Percentiles rank a stretch among this genome's conserved stretches.
Evolutionary conservation across 2,113 vertebrate species (phyloP).

Genomic region (Menidia beryllina): DNA sequence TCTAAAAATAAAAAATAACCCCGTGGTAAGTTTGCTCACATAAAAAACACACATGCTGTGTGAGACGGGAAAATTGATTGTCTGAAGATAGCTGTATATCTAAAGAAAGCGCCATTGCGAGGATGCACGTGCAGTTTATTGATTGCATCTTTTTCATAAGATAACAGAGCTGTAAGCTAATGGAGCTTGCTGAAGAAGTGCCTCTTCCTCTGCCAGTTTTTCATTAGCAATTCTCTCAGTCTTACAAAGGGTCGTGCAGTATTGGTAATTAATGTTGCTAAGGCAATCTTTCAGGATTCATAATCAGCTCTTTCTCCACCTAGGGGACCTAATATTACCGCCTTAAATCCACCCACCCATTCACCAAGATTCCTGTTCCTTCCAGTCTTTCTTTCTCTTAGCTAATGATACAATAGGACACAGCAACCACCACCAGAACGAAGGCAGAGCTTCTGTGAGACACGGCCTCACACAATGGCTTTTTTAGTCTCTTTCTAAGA

Average conservation of each 20-base stretch:
- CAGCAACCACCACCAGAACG: conserved; percentile 55
- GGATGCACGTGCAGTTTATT: conserved; percentile 46
- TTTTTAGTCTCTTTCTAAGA: too few species aligned
- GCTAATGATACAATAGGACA: conserved; percentile 58
- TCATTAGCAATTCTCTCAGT: conserved; percentile 58
- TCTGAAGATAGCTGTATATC: conserved; percentile 29
- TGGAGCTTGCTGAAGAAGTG: conserved; percentile 51
- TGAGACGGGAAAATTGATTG: conserved; percentile 7
- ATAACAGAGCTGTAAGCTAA: conserved; percentile 63
- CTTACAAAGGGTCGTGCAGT: conserved; percentile 29
- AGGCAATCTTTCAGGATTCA: conserved; percentile 59
- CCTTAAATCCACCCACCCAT: conserved; percentile 20
- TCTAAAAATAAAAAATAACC: conserved; percentile 27
- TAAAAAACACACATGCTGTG: conserved; percentile 6
- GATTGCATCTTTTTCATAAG: conserved; percentile 62
- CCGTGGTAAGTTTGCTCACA: conserved; percentile 2
- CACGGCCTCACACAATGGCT: background rate
- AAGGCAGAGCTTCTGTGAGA: conserved; percentile 20
- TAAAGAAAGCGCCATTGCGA: conserved; percentile 38
- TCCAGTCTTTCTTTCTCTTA: conserved; percentile 54
- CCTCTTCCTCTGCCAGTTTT: conserved; percentile 58
- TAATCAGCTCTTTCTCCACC: conserved; percentile 58
- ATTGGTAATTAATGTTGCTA: conserved; percentile 62
- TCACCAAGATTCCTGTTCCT: conserved; percentile 21
- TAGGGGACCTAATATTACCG: conserved; percentile 40